These are phyloP conservation scores for Myotis vivesi DNA, from an alignment of 2,797 vertebrate species.

Conservation along the genomic window DNA sequence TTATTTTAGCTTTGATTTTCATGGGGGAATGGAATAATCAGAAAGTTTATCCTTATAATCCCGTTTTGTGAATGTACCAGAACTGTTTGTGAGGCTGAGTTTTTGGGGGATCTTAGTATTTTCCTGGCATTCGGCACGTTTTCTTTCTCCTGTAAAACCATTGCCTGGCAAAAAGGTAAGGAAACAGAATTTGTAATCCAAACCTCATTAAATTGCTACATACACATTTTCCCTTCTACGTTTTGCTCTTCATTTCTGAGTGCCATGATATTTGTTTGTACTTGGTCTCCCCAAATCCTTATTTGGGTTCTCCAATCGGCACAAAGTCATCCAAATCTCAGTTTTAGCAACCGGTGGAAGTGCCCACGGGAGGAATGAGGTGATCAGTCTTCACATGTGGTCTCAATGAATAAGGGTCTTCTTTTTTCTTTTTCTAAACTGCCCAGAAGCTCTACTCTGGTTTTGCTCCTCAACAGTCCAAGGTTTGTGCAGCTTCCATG, in stretches of 20 bases:
- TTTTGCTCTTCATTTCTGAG: slow-evolving; percentile 35
- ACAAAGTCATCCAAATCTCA: background rate
- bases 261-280: slow-evolving; percentile 34
- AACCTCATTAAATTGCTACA: slow-evolving; percentile 52
- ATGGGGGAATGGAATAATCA: background rate
- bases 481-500: slow-evolving; percentile 67
- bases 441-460: background rate
- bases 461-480: slow-evolving; percentile 60
- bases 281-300: slow-evolving; percentile 48
- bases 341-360: slow-evolving; percentile 46
- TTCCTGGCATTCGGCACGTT: background rate
- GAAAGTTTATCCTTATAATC: background rate
- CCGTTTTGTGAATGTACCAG: background rate
- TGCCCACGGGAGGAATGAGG: background rate
- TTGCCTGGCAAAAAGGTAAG: slow-evolving; percentile 55
- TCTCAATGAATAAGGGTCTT: slow-evolving; percentile 52
- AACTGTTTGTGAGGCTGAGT: background rate
- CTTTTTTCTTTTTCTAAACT: slow-evolving; percentile 7
- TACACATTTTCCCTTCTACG: slow-evolving; percentile 53
- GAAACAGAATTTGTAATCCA: slow-evolving; percentile 59
- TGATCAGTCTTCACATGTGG: slow-evolving; percentile 56
- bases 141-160: slow-evolving; percentile 39
- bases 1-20: slow-evolving; percentile 39
- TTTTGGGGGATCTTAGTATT: background rate
- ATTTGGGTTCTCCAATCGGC: slow-evolving; percentile 40